These are phyloP conservation scores for Tipula lateralis DNA, from an alignment of 2,888 invertebrate species.

Conservation along the genomic window DNA sequence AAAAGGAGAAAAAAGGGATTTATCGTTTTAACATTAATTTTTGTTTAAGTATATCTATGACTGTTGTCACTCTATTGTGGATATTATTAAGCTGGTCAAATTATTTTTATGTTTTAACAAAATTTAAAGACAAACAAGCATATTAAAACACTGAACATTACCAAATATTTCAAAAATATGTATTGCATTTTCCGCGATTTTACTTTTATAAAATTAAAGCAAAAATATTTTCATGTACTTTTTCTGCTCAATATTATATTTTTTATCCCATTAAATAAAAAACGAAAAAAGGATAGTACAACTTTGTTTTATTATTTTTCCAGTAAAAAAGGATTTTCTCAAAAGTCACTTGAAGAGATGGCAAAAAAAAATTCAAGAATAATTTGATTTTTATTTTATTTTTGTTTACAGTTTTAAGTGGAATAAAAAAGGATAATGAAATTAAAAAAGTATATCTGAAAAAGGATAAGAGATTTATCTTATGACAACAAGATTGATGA, in stretches of 20 bases:
- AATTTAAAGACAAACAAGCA: background rate
- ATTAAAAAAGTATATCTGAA: background rate
- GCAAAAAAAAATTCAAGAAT: background rate
- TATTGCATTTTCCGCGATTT: background rate
- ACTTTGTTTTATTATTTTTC: background rate
- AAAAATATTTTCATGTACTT: background rate
- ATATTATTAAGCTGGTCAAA: background rate
- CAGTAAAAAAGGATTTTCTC: background rate
- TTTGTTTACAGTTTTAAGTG: constrained; percentile 24
- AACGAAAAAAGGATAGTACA: background rate
- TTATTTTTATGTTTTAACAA: background rate
- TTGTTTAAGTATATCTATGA: background rate
- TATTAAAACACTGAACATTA: too few relatives aligned
- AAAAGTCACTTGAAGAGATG: constrained; percentile 11
- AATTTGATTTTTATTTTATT: background rate
- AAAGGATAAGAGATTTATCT: background rate
- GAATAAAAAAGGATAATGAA: constrained; percentile 19
- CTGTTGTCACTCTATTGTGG: background rate
- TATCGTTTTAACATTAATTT: background rate
- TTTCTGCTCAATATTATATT: background rate
- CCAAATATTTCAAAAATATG: too few relatives aligned
- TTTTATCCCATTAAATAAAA: background rate
- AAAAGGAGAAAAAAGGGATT: background rate
- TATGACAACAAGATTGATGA: constrained; percentile 11
- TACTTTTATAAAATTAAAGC: background rate